Conservation (phyloP, 2,797 vertebrate species). For the Cuniculus paca region DNA sequence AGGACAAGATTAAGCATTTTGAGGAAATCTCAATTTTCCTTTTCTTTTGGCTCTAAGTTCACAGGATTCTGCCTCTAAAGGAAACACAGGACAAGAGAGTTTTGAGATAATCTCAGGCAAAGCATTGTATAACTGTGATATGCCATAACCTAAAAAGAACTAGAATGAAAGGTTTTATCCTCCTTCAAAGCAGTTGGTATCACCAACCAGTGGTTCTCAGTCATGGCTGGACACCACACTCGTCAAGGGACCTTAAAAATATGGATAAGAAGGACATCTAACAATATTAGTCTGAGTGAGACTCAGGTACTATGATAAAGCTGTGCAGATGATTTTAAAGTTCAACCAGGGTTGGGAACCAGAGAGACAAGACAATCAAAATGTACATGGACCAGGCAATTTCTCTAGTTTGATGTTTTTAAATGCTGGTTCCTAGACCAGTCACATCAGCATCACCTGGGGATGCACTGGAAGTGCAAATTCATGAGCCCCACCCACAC, state of each 20-base stretch:
- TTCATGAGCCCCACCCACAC: background rate
- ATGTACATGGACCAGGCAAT: rapidly evolving
- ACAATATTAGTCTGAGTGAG: background rate
- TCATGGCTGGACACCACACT: background rate
- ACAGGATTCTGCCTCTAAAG: background rate
- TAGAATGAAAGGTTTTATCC: background rate
- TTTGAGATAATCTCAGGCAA: background rate
- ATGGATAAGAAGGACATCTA: background rate
- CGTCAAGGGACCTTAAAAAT: background rate
- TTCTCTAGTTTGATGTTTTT: background rate
- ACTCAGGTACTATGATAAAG: background rate
- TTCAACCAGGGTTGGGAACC: background rate
- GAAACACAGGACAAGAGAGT: background rate
- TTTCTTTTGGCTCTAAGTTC: background rate
- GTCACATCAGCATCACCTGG: background rate
- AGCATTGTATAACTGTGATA: background rate
- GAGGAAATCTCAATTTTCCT: background rate
- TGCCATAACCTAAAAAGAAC: background rate
- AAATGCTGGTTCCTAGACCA: background rate
- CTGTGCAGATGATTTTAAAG: background rate
- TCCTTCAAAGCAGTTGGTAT: background rate
- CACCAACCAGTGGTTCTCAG: background rate
- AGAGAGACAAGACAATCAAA: background rate
- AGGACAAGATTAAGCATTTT: background rate
- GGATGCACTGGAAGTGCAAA: background rate